phyloP scores from a whole-genome alignment of 2,888 invertebrate species.

The Reticulitermes lucifugus region DNA sequence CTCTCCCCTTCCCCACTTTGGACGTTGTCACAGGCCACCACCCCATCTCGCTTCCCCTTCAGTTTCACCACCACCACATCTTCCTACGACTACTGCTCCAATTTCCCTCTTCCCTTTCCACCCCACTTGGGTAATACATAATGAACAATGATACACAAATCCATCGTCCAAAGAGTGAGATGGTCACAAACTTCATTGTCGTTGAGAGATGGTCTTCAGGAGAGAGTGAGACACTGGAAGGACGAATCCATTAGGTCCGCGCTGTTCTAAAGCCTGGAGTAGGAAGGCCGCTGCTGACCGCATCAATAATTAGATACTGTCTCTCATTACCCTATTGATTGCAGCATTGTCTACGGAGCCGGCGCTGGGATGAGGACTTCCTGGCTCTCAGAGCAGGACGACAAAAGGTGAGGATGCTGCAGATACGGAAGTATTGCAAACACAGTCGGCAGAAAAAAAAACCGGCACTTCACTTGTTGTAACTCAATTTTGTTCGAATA shows the following conservation, averaged over 20 bases:
- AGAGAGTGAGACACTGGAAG: conserved; percentile 14
- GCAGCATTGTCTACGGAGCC: conserved; percentile 45
- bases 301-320: conserved; percentile 47
- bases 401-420: not conserved
- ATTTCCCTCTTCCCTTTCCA: conserved; percentile 21
- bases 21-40: conserved; percentile 30
- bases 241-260: conserved; percentile 43
- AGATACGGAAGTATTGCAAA: not conserved
- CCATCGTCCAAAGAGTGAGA: conserved; percentile 44
- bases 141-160: conserved; percentile 50
- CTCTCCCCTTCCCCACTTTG: conserved; percentile 31
- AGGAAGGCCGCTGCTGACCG: conserved; percentile 32
- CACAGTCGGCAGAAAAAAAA: not conserved
- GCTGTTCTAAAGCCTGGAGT: conserved; percentile 22
- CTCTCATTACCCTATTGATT: conserved; percentile 48
- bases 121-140: conserved; percentile 39
- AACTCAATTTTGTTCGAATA: conserved; percentile 4
- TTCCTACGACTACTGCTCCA: conserved; percentile 26
- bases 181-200: conserved; percentile 42
- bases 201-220: conserved; percentile 32
- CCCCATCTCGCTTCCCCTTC: conserved; percentile 19
- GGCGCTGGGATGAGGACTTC: not conserved
- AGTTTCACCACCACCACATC: not conserved
- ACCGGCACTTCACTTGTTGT: not conserved
- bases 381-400: not conserved